Conservation (phyloP, 2,888 invertebrate species). For the Pristionchus japonicus region DNA sequence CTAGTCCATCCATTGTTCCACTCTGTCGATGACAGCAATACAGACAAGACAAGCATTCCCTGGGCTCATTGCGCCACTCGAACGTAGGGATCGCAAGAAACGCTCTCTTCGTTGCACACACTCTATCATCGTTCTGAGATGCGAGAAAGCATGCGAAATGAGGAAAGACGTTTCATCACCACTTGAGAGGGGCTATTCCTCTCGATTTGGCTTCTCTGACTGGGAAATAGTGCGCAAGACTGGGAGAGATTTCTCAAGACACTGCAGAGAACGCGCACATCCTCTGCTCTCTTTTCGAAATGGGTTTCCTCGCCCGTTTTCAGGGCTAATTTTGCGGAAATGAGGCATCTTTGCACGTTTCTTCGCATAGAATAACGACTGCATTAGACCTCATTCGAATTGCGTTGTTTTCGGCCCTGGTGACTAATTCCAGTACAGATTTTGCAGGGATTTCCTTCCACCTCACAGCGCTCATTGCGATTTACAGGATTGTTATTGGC, state of each 20-base stretch:
- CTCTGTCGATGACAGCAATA: no score
- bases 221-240: not conserved
- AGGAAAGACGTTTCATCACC: no score
- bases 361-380: not conserved
- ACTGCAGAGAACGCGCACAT: not conserved
- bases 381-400: no score
- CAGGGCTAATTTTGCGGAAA: not conserved
- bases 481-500: constrained; percentile 20
- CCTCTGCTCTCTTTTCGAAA: not conserved
- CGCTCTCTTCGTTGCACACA: no score
- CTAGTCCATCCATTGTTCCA: not conserved
- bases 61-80: no score
- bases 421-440: not conserved
- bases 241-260: not conserved
- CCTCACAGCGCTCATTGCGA: not conserved
- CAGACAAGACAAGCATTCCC: not conserved
- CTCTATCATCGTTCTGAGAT: no score
- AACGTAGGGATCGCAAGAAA: no score
- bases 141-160: no score
- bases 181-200: no score
- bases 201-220: no score
- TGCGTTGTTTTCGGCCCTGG: not conserved
- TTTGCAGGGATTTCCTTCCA: not conserved
- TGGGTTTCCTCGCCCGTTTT: not conserved
- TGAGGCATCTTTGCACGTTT: not conserved